Evolutionary conservation across 2,797 vertebrate species (phyloP).

Genomic region (Megalops cyprinoides): DNA sequence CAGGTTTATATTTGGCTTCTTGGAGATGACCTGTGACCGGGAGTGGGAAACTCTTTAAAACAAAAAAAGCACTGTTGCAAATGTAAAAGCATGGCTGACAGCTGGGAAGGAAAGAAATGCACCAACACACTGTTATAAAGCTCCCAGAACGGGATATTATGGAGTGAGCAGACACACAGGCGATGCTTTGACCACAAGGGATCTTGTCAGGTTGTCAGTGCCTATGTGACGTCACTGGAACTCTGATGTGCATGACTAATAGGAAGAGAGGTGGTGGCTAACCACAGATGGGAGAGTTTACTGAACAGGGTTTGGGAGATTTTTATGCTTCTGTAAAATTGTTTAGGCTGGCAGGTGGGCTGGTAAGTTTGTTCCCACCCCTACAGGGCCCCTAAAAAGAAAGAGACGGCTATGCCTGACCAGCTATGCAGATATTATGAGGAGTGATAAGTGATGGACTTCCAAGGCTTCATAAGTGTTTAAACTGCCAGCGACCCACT

Average conservation of each 20-base stretch:
- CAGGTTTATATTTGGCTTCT: slow-evolving; percentile 25
- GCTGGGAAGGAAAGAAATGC: too few relatives aligned
- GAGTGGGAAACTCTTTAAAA: not conserved
- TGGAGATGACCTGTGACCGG: not conserved
- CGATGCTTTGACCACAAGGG: not conserved
- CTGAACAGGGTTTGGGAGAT: slow-evolving; percentile 63
- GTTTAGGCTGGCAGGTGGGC: slow-evolving; percentile 71
- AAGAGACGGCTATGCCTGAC: slow-evolving; percentile 64
- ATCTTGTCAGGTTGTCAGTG: not conserved
- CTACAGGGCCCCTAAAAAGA: slow-evolving; percentile 52
- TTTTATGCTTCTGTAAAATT: slow-evolving; percentile 70
- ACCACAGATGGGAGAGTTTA: slow-evolving; percentile 63
- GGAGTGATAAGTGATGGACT: slow-evolving; percentile 74
- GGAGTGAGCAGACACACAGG: not conserved
- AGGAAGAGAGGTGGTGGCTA: slow-evolving; percentile 46
- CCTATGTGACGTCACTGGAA: slow-evolving; percentile 30
- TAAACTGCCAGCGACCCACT: slow-evolving; percentile 62
- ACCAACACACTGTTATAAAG: not conserved
- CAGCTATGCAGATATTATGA: slow-evolving; percentile 62
- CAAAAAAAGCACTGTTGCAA: not conserved
- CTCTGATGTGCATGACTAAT: slow-evolving; percentile 21
- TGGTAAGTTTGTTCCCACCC: slow-evolving; percentile 55
- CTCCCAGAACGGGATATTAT: not conserved
- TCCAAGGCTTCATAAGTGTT: slow-evolving; percentile 69
- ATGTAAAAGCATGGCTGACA: not conserved